These are phyloP conservation scores for Taenioides sp. DNA, from an alignment of 2,797 vertebrate species.

Conservation along the genomic window DNA sequence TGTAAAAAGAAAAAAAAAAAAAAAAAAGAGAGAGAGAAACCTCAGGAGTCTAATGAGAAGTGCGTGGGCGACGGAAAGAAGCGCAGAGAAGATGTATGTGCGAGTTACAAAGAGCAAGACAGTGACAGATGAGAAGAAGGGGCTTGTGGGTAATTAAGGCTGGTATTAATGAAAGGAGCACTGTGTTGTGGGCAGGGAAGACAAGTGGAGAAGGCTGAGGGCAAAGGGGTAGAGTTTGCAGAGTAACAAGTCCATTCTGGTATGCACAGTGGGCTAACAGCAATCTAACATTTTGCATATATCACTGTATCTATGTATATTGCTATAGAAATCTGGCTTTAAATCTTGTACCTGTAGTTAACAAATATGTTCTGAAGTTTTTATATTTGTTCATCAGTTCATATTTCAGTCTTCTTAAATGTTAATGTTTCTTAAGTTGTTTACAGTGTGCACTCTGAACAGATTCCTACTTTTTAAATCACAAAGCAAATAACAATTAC, in stretches of 20 bases:
- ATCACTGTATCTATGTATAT: too few species aligned
- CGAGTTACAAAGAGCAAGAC: constrained; percentile 15
- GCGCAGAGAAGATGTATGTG: constrained; percentile 9
- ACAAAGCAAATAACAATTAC: too few species aligned
- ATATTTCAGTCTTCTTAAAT: too few species aligned
- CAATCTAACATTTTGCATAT: neutral
- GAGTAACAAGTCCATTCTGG: constrained; percentile 15
- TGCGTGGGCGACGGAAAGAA: constrained; percentile 17
- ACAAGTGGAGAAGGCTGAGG: constrained; percentile 24
- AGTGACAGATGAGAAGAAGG: constrained; percentile 25
- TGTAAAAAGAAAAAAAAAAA: constrained; percentile 12
- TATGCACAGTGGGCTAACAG: constrained; percentile 14
- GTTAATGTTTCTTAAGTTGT: too few species aligned
- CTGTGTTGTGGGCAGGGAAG: constrained; percentile 30
- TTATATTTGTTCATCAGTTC: too few species aligned
- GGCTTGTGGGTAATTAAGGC: constrained; percentile 41
- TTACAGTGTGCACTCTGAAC: too few species aligned
- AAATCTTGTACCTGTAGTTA: too few species aligned
- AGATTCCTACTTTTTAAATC: too few species aligned
- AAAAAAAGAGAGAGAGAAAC: neutral
- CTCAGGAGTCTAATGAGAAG: constrained; percentile 45
- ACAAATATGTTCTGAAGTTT: too few species aligned
- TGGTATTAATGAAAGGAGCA: constrained; percentile 44
- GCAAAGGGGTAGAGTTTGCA: constrained; percentile 4
- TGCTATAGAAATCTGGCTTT: too few species aligned